Base-by-base conservation (phyloP, 2,113 vertebrate genomes). In the Nothoprocta perdicaria region DNA sequence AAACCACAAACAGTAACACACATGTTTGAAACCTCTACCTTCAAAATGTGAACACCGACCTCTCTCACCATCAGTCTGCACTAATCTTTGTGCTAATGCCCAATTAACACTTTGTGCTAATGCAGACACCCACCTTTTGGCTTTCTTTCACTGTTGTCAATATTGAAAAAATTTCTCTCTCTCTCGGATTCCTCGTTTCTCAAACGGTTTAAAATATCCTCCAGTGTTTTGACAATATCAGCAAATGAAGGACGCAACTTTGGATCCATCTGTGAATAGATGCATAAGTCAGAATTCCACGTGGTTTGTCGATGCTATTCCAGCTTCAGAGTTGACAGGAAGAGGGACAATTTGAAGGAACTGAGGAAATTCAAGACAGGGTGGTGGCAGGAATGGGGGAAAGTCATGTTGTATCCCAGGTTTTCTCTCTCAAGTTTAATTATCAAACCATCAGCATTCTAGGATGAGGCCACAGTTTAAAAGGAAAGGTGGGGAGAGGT, bases 191-290 rank as follows among this genome's bases (percentile, higher is more conserved):
- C 98, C 26, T 98, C 98, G 3, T 97, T 98, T 95, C 97, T 98
- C 78, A 99, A 95, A 40, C 90, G 97, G 21, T 96, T 97, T 52
- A 98, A 96, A 40, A 98, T 98, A 76, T 98, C 98, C 95, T 99
- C 98, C 84, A 99, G 96, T 83, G 97, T 97, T 93, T 97, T 98
- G 68, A 98, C 98, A 63, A 98, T 98, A 73, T 99, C 98, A 67
- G 94, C 85, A 96, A 99, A 99, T 16, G 99, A 98, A 55, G 99
- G 99, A 67, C 99, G 98, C 78, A 99, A 92, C 90, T 98, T 99
- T 65, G 99, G 99, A 94, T 99, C 98, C 99, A 99, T 99, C 99
- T 99, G 95, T 73, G 68, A 87, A 89, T 1, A 63, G 71, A 88
- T 77, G 26, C 23, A 96, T 14, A 61, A 84, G 81, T 23, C 72